Evolutionary conservation across 2,113 vertebrate genomes (phyloP).

Genomic region (Choloepus hoffmanni): DNA sequence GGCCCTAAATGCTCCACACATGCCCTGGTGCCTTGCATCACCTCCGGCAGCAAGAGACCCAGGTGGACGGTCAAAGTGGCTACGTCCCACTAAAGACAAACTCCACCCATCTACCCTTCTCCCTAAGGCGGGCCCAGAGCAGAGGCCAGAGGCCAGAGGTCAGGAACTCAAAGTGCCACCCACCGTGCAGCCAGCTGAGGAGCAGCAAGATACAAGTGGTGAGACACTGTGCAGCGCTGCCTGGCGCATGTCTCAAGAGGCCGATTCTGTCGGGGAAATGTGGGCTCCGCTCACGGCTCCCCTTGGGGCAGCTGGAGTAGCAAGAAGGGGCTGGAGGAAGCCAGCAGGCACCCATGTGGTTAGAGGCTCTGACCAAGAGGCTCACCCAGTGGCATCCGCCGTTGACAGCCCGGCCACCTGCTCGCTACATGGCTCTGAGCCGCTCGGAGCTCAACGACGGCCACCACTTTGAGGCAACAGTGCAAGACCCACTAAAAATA

Average conservation of each 20-base stretch:
- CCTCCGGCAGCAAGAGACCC: neutral
- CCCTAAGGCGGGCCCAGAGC: neutral
- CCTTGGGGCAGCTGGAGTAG: neutral
- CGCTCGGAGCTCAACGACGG: neutral
- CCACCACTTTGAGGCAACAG: neutral
- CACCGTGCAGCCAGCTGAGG: too few relatives aligned
- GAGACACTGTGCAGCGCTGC: rapidly evolving
- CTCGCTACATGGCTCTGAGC: neutral
- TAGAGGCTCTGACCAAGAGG: neutral
- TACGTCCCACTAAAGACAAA: neutral
- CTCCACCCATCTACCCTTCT: neutral
- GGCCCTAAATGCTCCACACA: neutral
- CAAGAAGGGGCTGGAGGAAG: neutral
- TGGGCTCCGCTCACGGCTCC: neutral
- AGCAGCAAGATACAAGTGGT: rapidly evolving
- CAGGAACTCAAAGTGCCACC: too few relatives aligned
- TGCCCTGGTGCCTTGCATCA: rapidly evolving
- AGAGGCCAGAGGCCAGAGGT: neutral
- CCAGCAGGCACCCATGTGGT: rapidly evolving
- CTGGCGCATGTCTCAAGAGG: neutral
- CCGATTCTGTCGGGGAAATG: rapidly evolving
- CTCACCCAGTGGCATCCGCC: rapidly evolving
- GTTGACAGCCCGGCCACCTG: neutral
- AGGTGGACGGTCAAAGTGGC: neutral
- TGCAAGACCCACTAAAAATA: conserved; percentile 46